Evolutionary conservation across 2,113 vertebrate genomes (phyloP).

Genomic region (Pteronura brasiliensis): DNA sequence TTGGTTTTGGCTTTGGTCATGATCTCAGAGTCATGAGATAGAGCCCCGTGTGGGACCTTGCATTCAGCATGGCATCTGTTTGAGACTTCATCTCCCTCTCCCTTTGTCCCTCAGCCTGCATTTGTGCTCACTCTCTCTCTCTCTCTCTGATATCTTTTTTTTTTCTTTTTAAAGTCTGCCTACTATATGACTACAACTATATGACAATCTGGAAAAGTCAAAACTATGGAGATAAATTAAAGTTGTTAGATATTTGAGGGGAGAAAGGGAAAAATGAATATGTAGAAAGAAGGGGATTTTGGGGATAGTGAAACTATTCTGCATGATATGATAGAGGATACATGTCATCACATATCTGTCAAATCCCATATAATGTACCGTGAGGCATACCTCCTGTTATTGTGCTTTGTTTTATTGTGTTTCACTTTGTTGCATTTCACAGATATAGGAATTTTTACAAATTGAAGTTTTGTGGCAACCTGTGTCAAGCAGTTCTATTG

Average conservation of each 20-base stretch:
- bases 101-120: too few species aligned
- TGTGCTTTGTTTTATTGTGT: not conserved
- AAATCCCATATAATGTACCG: not conserved
- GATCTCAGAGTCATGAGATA: not conserved
- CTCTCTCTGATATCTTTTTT: too few species aligned
- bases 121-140: not conserved
- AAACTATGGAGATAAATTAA: not conserved
- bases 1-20: not conserved
- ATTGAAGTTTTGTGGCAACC: not conserved
- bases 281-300: not conserved
- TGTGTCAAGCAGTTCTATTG: not conserved
- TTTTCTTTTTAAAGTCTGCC: not conserved
- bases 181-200: not conserved
- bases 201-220: not conserved
- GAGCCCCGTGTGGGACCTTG: not conserved
- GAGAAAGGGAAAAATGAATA: not conserved
- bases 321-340: not conserved
- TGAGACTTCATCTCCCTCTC: not conserved
- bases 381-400: not conserved
- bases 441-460: not conserved
- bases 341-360: not conserved
- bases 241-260: not conserved
- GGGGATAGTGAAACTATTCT: not conserved
- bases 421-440: not conserved
- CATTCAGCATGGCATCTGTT: not conserved